Evolutionary conservation across 2,888 invertebrate species (phyloP).

Genomic region (Drosophila affinis): DNA sequence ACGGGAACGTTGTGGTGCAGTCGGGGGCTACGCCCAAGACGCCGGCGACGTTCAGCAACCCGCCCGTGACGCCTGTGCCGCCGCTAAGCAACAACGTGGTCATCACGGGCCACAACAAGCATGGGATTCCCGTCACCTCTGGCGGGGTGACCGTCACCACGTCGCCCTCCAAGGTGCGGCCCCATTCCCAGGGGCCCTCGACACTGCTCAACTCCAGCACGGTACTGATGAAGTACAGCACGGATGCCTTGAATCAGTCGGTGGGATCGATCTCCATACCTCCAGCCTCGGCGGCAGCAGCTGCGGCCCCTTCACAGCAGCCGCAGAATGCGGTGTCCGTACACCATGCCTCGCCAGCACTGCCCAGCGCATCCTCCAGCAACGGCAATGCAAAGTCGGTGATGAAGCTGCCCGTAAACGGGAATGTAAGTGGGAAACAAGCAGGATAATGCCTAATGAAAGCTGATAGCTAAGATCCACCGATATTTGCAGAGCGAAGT

Average conservation of each 20-base stretch:
- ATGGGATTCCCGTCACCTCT: conserved; percentile 85
- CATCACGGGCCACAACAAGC: conserved; percentile 85
- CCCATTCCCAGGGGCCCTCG: conserved; percentile 85
- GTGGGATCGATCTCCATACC: conserved; percentile 83
- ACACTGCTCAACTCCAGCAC: conserved; percentile 82
- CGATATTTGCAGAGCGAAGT: conserved; percentile 80
- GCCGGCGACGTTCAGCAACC: conserved; percentile 70
- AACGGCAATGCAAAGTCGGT: conserved; percentile 83
- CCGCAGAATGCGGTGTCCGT: conserved; percentile 82
- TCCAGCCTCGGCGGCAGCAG: conserved; percentile 28
- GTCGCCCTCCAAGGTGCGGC: conserved; percentile 85
- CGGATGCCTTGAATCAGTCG: conserved; percentile 84
- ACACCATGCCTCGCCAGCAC: conserved; percentile 83
- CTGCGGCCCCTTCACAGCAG: conserved; percentile 15
- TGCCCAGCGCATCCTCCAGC: conserved; percentile 74
- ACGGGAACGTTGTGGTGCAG: conserved; percentile 81
- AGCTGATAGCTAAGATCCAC: too few species aligned
- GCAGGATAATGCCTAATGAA: not conserved
- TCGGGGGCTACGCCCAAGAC: conserved; percentile 77
- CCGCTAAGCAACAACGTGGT: conserved; percentile 84
- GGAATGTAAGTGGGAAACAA: conserved; percentile 65
- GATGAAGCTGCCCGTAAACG: conserved; percentile 83
- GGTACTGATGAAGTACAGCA: conserved; percentile 83
- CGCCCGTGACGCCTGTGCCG: conserved; percentile 83
- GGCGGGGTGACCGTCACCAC: conserved; percentile 88